These are phyloP conservation scores for Phymanthus crucifer DNA, from an alignment of 92 coral and sea anemone species.

Conservation along the genomic window DNA sequence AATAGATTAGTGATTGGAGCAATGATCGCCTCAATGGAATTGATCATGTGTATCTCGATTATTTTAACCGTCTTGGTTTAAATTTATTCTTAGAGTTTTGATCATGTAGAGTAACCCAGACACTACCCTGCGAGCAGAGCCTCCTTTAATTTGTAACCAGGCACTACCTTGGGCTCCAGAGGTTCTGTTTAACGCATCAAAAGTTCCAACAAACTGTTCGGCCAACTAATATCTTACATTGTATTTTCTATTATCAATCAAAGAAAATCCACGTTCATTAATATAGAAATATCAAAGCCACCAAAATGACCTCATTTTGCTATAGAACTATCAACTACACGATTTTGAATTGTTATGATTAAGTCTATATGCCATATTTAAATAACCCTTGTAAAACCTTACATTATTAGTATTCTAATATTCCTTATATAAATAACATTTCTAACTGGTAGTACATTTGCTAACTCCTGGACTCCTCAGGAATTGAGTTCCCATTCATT, in stretches of 20 bases:
- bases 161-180: too few relatives aligned
- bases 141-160: too few relatives aligned
- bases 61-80: too few relatives aligned
- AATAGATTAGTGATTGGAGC: not conserved
- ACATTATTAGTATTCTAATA: not conserved
- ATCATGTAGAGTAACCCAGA: too few relatives aligned
- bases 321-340: not conserved
- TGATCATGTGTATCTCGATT: not conserved
- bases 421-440: not conserved
- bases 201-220: too few relatives aligned
- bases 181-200: too few relatives aligned
- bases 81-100: too few relatives aligned
- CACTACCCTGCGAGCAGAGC: too few relatives aligned
- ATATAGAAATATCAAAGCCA: not conserved
- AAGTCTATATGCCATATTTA: not conserved
- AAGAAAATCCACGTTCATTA: not conserved
- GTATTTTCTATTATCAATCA: too few relatives aligned
- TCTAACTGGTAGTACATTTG: not conserved
- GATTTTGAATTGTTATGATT: not conserved
- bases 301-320: not conserved
- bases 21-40: not conserved
- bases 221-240: too few relatives aligned
- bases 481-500: conserved; percentile 30
- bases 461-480: conserved; percentile 45
- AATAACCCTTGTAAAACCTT: not conserved